Percentiles rank a stretch among this genome's conserved stretches.
phyloP scores from a whole-genome alignment of 2,113 vertebrate species.

The Bufo bufo region DNA sequence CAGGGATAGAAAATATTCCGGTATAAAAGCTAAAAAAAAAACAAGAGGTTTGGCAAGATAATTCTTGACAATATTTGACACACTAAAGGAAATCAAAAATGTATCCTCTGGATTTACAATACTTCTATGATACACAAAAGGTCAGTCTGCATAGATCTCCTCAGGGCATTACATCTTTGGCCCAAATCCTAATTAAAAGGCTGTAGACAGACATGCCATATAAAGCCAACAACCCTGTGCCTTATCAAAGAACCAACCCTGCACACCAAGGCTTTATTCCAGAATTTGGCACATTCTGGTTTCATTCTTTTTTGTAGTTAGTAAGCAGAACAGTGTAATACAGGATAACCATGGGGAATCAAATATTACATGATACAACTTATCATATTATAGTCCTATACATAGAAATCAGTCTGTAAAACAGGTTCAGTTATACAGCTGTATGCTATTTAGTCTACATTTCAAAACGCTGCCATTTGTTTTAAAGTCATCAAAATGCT shows the following conservation, averaged over 20 bases:
- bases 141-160: not conserved
- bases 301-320: not conserved
- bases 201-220: not conserved
- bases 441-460: not conserved
- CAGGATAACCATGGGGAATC: not conserved
- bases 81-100: not conserved
- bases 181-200: slow-evolving; percentile 10
- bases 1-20: not conserved
- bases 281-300: not conserved
- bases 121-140: not conserved
- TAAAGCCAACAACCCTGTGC: not conserved
- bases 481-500: too few relatives aligned
- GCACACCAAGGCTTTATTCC: not conserved
- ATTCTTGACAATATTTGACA: not conserved
- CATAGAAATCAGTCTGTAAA: not conserved
- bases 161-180: not conserved
- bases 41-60: not conserved
- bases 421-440: not conserved
- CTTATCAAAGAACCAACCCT: not conserved
- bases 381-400: not conserved
- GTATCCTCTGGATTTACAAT: not conserved
- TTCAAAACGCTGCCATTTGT: not conserved
- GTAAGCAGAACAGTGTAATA: not conserved
- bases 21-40: not conserved
- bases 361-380: not conserved